phyloP scores from a whole-genome alignment of 2,888 invertebrate species.

The Hydroisotoma schaefferi region DNA sequence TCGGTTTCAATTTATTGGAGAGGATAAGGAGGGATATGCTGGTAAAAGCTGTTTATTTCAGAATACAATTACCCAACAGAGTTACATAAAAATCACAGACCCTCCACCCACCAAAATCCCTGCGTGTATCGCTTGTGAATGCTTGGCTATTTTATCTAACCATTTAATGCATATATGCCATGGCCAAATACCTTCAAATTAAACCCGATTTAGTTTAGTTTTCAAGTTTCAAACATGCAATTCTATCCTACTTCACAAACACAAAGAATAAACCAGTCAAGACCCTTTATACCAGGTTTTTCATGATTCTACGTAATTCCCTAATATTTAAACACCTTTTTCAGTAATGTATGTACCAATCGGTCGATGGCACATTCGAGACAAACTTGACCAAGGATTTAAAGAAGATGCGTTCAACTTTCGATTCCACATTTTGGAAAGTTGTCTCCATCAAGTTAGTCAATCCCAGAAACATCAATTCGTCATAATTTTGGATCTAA shows the following conservation, averaged over 20 bases:
- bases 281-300: not conserved
- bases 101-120: not conserved
- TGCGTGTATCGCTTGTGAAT: not conserved
- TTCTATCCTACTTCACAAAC: not conserved
- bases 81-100: not conserved
- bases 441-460: conserved; percentile 20
- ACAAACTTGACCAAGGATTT: conserved; percentile 20
- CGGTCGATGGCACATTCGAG: conserved; percentile 27
- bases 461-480: conserved; percentile 19
- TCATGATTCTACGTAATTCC: no score
- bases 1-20: conserved; percentile 23
- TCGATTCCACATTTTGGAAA: conserved; percentile 27
- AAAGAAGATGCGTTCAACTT: conserved; percentile 27
- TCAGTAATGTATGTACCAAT: conserved; percentile 28
- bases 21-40: conserved; percentile 34
- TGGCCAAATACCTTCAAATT: not conserved
- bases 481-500: conserved; percentile 27
- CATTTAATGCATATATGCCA: no score
- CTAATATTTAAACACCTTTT: not conserved
- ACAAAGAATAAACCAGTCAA: not conserved
- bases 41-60: conserved; percentile 13
- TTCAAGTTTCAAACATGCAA: no score
- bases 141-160: no score
- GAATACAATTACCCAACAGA: not conserved
- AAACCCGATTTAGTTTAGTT: no score